These are phyloP conservation scores for Eumeta japonica DNA, from an alignment of 1,140 invertebrate genomes.

Conservation along the genomic window DNA sequence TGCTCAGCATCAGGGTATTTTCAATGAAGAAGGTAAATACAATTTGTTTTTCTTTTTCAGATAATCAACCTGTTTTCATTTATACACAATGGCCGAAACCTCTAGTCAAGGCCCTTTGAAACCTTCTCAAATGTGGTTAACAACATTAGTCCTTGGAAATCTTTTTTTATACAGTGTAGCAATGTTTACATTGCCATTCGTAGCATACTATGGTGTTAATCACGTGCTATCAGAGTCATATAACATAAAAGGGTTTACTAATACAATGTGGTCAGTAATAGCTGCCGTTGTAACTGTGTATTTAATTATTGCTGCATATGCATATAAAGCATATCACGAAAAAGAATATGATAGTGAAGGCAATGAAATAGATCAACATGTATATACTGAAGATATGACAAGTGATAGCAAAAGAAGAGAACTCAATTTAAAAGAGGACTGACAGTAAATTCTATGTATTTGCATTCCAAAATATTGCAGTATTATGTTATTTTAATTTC, in stretches of 20 bases:
- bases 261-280: conserved; percentile 72
- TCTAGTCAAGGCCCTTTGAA: conserved; percentile 36
- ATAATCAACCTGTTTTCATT: conserved; percentile 26
- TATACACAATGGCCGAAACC: conserved; percentile 34
- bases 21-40: conserved; percentile 47
- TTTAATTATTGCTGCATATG: conserved; percentile 74
- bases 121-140: conserved; percentile 46
- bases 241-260: conserved; percentile 60
- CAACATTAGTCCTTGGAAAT: conserved; percentile 59
- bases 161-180: conserved; percentile 75
- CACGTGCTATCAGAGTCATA: conserved; percentile 63
- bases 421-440: conserved; percentile 49
- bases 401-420: conserved; percentile 23
- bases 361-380: conserved; percentile 53
- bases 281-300: conserved; percentile 76
- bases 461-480: conserved; percentile 24
- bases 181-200: conserved; percentile 82
- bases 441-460: conserved; percentile 10
- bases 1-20: conserved; percentile 28
- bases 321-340: conserved; percentile 76
- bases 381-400: conserved; percentile 16
- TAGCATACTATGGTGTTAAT: conserved; percentile 68
- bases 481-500: not conserved
- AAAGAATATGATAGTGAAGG: conserved; percentile 62
- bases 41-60: conserved; percentile 47